Base-by-base conservation (phyloP, 2,113 vertebrate species). In the Aspidoscelis tigris region DNA sequence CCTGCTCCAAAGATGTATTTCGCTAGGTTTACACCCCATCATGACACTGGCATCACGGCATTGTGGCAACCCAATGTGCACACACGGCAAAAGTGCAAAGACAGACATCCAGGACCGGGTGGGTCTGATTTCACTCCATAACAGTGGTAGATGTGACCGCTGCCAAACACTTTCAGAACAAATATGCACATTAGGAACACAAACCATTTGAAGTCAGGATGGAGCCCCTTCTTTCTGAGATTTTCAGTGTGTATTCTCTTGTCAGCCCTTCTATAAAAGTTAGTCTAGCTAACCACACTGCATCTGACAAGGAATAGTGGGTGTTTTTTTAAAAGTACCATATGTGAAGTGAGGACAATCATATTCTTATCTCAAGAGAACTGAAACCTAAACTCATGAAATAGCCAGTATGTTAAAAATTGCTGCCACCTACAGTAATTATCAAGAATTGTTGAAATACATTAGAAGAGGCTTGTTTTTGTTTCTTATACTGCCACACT, bases 341-440 rank as follows among this genome's bases (percentile, higher is more conserved):
- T 76, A 26, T 7, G 9, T 44, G 33, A 58, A 39, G 44, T 20
- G 33, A 47, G 50, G 7, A 33, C 50, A 64, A 20, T 16, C 18
- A 43, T 33, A 76, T 24, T 76, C 33, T 55, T 33, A 47, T 74
- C 16, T 44, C 20, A 50, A 75, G 72, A 39, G 6, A 83, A 44
- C 18, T 11, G 53, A 14, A 77, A 3, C 12, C 2, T 41, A n/a
- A 58, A 9, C 24, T 69, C 33, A 47, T 71, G 26, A 11, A 65
- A 50, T 0, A 64, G 16, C 53, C 47, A 41, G 26, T 76, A 76
- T 74, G 47, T 64, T 76, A 83, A 66, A 75, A 75, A 76, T 53
- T 76, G 61, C 72, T 83, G 81, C 72, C 81, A 83, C 64, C 81
- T 76, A 83, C 55, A 74, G 81, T 39, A 33, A 39, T 66, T 53